phyloP scores from a whole-genome alignment of 1,140 invertebrate genomes.

The Meloidogyne exigua region DNA sequence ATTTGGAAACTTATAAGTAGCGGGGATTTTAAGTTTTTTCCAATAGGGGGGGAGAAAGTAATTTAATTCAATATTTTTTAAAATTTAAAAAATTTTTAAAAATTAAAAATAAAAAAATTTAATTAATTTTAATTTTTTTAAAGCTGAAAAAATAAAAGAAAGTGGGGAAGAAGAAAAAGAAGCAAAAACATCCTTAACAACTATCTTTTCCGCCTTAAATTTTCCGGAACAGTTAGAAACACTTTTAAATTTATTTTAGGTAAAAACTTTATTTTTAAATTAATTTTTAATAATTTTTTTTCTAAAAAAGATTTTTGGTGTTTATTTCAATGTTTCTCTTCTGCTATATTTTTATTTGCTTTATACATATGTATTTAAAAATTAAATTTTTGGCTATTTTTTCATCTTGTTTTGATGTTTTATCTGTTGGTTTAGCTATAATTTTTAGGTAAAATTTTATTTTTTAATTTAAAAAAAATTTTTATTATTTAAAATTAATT shows the following conservation, averaged over 20 bases:
- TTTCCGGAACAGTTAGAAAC: neutral
- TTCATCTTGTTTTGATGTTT: neutral
- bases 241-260: neutral
- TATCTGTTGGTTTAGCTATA: slow-evolving; percentile 19
- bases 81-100: no score
- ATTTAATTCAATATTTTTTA: no score
- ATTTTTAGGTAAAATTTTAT: slow-evolving; percentile 7
- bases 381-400: neutral
- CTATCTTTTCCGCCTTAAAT: neutral
- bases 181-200: neutral
- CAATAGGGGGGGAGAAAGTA: no score
- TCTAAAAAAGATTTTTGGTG: slow-evolving; percentile 23
- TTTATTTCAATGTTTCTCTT: slow-evolving; percentile 22
- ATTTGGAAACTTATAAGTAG: no score
- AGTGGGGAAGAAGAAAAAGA: no score
- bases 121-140: no score
- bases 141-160: no score
- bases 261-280: neutral
- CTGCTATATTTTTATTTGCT: slow-evolving; percentile 14
- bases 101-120: no score
- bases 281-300: neutral
- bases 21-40: no score
- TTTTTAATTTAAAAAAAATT: neutral
- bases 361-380: slow-evolving; percentile 11
- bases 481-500: no score